phyloP scores from a whole-genome alignment of 1,140 invertebrate genomes.

The Drosophila sechellia region DNA sequence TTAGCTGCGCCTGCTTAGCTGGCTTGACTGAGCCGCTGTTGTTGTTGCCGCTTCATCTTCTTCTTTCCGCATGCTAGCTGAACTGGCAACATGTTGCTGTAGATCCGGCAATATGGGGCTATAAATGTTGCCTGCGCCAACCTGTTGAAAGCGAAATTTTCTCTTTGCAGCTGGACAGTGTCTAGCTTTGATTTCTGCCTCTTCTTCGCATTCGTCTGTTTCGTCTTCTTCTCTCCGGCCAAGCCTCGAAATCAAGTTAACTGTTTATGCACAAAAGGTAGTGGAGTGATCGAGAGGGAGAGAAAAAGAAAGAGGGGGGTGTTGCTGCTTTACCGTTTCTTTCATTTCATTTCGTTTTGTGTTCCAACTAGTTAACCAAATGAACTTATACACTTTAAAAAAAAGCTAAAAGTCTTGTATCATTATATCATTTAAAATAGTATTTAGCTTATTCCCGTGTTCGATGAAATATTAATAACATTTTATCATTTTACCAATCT shows the following conservation, averaged over 20 bases:
- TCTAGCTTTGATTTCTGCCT: conserved; percentile 54
- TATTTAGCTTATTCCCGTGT: no score
- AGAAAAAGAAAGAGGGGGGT: conserved; percentile 26
- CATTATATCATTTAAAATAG: background rate
- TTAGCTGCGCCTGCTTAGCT: conserved; percentile 76
- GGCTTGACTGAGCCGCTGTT: conserved; percentile 36
- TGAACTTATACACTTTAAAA: conserved; percentile 45
- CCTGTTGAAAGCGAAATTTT: conserved; percentile 85
- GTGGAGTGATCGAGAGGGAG: conserved; percentile 13
- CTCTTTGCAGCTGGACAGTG: conserved; percentile 62
- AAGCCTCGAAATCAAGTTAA: conserved; percentile 73
- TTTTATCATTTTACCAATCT: background rate
- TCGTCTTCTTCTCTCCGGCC: conserved; percentile 53
- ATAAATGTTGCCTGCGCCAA: conserved; percentile 60
- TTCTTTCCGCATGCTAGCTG: conserved; percentile 59
- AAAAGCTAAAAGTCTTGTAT: background rate
- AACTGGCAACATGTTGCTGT: conserved; percentile 64
- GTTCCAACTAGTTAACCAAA: conserved; percentile 50
- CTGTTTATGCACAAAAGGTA: conserved; percentile 71
- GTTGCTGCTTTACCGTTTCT: conserved; percentile 76
- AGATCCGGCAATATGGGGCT: conserved; percentile 40
- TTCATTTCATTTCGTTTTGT: conserved; percentile 56
- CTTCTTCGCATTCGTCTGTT: conserved; percentile 32
- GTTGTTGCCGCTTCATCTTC: conserved; percentile 2
- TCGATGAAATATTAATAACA: no score